Evolutionary conservation across 1,140 invertebrate genomes (phyloP).

Genomic region (Drosophila lini): DNA sequence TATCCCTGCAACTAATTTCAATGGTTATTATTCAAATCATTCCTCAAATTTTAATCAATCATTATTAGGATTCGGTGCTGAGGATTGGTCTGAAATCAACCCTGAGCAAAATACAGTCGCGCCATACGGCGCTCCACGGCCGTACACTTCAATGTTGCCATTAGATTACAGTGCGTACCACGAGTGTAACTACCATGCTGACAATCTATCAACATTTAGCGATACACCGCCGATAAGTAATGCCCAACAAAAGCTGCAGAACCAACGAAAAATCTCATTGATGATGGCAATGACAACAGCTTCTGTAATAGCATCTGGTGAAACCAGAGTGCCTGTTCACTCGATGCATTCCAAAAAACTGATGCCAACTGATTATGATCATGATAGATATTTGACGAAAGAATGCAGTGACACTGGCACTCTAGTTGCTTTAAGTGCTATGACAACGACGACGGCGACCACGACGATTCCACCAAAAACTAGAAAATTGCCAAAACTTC

Average conservation of each 20-base stretch:
- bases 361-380: conserved; percentile 11
- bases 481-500: conserved; percentile 82
- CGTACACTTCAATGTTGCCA: conserved; percentile 72
- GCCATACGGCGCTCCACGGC: conserved; percentile 40
- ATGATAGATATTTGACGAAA: conserved; percentile 22
- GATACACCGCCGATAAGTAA: conserved; percentile 59
- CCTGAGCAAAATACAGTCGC: not conserved
- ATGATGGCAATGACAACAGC: conserved; percentile 83
- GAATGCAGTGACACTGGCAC: conserved; percentile 17
- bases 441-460: conserved; percentile 2
- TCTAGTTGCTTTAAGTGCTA: not conserved
- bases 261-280: conserved; percentile 72
- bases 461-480: conserved; percentile 30
- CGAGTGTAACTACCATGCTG: conserved; percentile 85
- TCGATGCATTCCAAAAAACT: conserved; percentile 33
- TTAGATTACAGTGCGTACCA: conserved; percentile 88
- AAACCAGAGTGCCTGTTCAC: conserved; percentile 68
- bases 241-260: conserved; percentile 67
- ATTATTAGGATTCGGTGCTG: conserved; percentile 47
- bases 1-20: conserved; percentile 32
- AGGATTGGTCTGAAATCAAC: conserved; percentile 1
- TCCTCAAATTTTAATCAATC: conserved; percentile 36
- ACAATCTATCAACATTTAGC: conserved; percentile 71
- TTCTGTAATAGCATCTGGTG: conserved; percentile 81
- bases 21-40: conserved; percentile 70